Evolutionary conservation across 2,797 vertebrate species (phyloP), one percentile per base, ranked within the genome.

Genomic region (Acrossocheilus wenchowensis): DNA sequence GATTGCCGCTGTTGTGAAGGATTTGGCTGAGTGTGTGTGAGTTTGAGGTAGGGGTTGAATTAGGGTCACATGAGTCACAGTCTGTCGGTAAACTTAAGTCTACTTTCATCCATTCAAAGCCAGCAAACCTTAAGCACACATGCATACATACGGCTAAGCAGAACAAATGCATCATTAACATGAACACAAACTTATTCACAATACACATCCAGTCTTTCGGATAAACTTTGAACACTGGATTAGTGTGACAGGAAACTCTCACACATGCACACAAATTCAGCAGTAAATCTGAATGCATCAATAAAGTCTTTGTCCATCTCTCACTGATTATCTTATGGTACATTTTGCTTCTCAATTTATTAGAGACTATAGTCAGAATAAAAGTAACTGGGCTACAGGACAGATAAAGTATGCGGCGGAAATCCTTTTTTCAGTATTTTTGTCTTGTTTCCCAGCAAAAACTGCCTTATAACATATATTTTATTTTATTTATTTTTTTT

Each of bases 131-230:
- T 43, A 43, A 43, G 41, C 9, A 43, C 8, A 43, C n/a, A 64
- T 19, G 2, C 50, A 85, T 41, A 34, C 9, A 64, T 81, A 45
- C 8, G 1, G n/a, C 30, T 23, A 73, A 43, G 41, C 41, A 79
- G 74, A 80, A 83, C 82, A 75, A 74, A 87, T 45, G 57, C 77
- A 72, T 43, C 68, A 74, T 77, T 85, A 80, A 75, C 62, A 85
- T 80, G 62, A 50, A 60, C 74, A 73, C 14, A 75, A 73, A 81
- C 6, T 23, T 30, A 72, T 64, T 21, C 21, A 10, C 4, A 9
- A 75, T 75, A 62, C 41, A 62, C 71, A 75, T 45, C 50, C 54
- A 62, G 41, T 17, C 71, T 62, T 83, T 36, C 0, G 6, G 21
- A 86, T 80, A 86, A 62, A 30, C 54, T 45, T 62, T 71, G 39